Base-by-base conservation (phyloP, 1,140 invertebrate species). In the Piezodorus guildinii region DNA sequence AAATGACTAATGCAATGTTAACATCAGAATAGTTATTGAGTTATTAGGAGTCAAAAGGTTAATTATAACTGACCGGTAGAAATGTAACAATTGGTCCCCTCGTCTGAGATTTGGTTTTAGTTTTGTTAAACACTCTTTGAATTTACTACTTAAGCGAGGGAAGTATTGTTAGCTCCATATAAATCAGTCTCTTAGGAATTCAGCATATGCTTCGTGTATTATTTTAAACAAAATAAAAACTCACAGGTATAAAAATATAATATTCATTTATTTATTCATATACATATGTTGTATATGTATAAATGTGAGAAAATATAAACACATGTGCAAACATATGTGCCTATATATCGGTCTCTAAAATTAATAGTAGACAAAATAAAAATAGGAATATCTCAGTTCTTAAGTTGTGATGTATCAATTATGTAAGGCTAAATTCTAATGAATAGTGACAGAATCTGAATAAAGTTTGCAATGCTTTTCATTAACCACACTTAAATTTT, bases 71-170 rank as follows among this genome's bases (percentile, higher is more conserved):
- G 30, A 34, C 30, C n/a, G 34, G 30, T 19, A 27, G 34, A 62
- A 45, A 46, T 51, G 46, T 51, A 52, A 62, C 62, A 62, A 62
- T 62, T 62, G 62, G 62, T 62, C 62, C 62, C 62, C 62, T 62
- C 62, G 62, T 27, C 49, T 17, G 60, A 61, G 60, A 61, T 21
- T 52, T 52, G 17, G 45, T 52, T 27, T 51, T 49, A 52, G 62
- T 62, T 62, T 17, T 52, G 45, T 52, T 51, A 62, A 62, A 52
- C 62, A 62, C 58, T 60, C 58, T 16, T 43, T 60, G 58, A 34
- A 34, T 60, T 56, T 56, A 3, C 58, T 60, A 60, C 58, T 39
- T 14, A 60, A 60, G 58, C 58, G 58, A 60, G 58, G 58, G 58
- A 60, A 43, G 16, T 60, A 60, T 60, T 43, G 58, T 60, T 60